These are phyloP conservation scores for Ciconia stormi DNA, from an alignment of 2,113 vertebrate species.

Conservation along the genomic window DNA sequence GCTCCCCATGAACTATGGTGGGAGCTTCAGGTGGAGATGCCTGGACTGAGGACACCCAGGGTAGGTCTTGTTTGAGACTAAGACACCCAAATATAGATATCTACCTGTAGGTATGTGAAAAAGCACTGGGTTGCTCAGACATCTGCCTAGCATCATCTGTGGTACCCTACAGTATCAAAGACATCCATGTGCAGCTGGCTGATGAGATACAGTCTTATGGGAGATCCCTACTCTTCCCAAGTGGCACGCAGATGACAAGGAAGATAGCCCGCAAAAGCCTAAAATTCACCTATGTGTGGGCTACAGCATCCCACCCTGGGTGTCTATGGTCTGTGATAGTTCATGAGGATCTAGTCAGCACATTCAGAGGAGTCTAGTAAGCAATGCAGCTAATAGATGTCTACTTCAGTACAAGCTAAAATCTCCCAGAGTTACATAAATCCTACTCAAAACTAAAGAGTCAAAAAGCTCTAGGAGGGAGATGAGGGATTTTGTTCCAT, in stretches of 20 bases:
- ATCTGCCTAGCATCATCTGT: background rate
- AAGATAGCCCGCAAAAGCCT: background rate
- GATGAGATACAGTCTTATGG: background rate
- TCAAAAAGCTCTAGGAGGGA: background rate
- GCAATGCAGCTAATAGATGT: accelerated
- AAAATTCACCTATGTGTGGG: background rate
- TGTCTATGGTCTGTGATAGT: background rate
- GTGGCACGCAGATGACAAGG: background rate
- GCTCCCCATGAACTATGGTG: background rate
- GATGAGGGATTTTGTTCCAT: accelerated
- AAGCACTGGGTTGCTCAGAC: background rate
- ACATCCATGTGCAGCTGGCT: background rate
- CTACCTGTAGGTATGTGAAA: background rate
- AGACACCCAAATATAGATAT: background rate
- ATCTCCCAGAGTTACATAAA: background rate
- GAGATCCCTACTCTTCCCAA: background rate
- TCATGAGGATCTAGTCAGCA: background rate
- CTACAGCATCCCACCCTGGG: background rate
- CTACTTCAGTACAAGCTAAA: accelerated
- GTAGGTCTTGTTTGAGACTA: background rate
- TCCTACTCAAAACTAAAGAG: background rate
- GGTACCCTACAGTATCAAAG: background rate
- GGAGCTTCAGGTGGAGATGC: background rate
- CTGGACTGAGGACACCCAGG: background rate
- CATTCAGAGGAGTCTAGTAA: background rate